Conservation (phyloP, 35 echinoderm and acorn worm genomes). For the Hemicentrotus pulcherrimus region DNA sequence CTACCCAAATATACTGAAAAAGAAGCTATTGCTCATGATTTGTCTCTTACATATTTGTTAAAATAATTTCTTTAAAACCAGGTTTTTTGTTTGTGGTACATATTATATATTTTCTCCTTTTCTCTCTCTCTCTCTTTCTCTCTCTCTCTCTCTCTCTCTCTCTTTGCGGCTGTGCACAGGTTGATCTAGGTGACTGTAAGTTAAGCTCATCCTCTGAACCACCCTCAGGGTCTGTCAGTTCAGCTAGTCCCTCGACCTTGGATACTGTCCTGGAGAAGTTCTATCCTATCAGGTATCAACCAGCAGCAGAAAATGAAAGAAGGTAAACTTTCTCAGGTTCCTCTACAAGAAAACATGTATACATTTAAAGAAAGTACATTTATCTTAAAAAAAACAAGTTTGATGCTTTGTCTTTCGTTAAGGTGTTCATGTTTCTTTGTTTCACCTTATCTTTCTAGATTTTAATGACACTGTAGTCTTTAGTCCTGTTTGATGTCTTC, state of each 20-base stretch:
- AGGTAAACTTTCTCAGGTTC: conserved; percentile 51
- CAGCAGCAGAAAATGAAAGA: conserved; percentile 54
- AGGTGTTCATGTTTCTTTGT: no score
- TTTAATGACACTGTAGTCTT: no score
- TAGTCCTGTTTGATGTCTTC: no score
- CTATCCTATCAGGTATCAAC: conserved; percentile 88
- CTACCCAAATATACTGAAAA: no score
- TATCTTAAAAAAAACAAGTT: neutral
- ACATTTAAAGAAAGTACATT: neutral
- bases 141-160: neutral
- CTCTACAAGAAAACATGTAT: neutral
- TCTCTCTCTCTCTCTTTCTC: no score
- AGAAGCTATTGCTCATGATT: no score
- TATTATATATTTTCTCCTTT: no score
- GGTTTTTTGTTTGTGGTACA: no score
- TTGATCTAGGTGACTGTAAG: conserved; percentile 70
- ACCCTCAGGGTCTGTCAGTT: conserved; percentile 7
- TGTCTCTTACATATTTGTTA: no score
- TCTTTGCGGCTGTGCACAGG: conserved; percentile 8
- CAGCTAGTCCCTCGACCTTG: neutral
- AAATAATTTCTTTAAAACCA: no score
- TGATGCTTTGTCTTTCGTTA: no score
- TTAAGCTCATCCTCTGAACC: conserved; percentile 31
- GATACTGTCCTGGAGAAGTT: conserved; percentile 70
- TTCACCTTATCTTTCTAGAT: no score